Base-by-base conservation (phyloP, 37 sponge, comb jelly and placozoan species). In the Ianthella basta region DNA sequence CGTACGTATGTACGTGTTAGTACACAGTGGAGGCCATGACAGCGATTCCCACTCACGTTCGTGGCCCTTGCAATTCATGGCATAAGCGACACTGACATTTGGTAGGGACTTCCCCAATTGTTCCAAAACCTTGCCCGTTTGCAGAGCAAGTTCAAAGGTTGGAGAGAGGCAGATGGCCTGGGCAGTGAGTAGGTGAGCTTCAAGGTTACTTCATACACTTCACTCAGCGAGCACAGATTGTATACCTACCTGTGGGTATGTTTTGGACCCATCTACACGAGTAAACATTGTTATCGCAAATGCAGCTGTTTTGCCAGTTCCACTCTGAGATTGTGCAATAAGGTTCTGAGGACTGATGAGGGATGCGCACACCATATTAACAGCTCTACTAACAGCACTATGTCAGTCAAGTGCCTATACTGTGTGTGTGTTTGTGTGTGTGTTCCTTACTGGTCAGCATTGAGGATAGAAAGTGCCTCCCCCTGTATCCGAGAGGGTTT, bases 281-380 rank as follows among this genome's bases (percentile, higher is more conserved):
- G 81, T 89, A 0, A 98, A 55, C 88, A 94, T 92, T 0, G 95
- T 85, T 59, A 98, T 88, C 15, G 94, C 96, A 79, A 98, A 98
- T 13, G 99, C 99, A 29, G 96, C 99, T 24, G 99, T 98, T 81
- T 98, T 98, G 14, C 99, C 99, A 29, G 96, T 98, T 8, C 99
- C 99, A 86, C 94, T 94, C 84, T 96, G 96, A 40, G 93, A 92
- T 65, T 98, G 99, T 16, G 99, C 99, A 37, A 98, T 98, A 60
- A 98, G 82, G 64, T 98, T 96, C 55, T 59, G 56, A 1, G 96
- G 95, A 56, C 92, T 92, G 50, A 55, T 44, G 50, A 8, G 3
- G 50, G 50, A 44, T 8, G 8, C 50, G 8, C 50, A 44, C 50
- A 44, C 50, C 36, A n/a, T n/a, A n/a, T n/a, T n/a, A n/a, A 32